These are phyloP conservation scores for Isoperla grammatica DNA, from an alignment of 2,888 invertebrate species.

Conservation along the genomic window DNA sequence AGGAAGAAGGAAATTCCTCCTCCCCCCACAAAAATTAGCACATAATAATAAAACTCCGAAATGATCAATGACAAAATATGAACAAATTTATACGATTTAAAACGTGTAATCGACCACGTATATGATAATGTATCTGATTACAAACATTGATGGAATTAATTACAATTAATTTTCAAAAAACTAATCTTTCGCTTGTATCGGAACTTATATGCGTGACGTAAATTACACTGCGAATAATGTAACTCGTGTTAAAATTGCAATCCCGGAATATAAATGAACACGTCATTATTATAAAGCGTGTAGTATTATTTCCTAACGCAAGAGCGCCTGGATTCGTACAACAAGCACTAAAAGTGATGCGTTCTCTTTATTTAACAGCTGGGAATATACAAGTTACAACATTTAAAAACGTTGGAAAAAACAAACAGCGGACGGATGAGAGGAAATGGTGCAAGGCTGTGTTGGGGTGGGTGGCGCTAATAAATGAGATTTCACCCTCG, in stretches of 20 bases:
- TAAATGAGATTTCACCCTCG: conserved; percentile 17
- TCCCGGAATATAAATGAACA: conserved; percentile 10
- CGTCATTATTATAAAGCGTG: conserved; percentile 12
- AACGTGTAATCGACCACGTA: no score
- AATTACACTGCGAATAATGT: no score
- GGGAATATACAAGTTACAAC: conserved; percentile 10
- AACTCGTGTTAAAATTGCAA: neutral
- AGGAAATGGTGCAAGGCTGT: neutral
- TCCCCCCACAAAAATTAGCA: no score
- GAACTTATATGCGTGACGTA: no score
- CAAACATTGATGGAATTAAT: no score
- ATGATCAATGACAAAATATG: no score
- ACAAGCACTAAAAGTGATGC: conserved; percentile 3
- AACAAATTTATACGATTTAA: no score
- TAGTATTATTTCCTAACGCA: conserved; percentile 4
- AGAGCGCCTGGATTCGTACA: neutral
- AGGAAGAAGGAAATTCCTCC: no score
- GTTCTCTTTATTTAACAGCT: conserved; percentile 16
- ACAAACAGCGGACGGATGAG: conserved; percentile 11
- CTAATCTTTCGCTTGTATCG: no score
- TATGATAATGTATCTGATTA: no score
- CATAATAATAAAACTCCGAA: no score
- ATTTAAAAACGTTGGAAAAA: conserved; percentile 12
- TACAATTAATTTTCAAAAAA: no score
- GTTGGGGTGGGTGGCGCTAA: neutral